These are phyloP conservation scores for Natator depressus DNA, from an alignment of 2,113 vertebrate genomes.

Conservation along the genomic window DNA sequence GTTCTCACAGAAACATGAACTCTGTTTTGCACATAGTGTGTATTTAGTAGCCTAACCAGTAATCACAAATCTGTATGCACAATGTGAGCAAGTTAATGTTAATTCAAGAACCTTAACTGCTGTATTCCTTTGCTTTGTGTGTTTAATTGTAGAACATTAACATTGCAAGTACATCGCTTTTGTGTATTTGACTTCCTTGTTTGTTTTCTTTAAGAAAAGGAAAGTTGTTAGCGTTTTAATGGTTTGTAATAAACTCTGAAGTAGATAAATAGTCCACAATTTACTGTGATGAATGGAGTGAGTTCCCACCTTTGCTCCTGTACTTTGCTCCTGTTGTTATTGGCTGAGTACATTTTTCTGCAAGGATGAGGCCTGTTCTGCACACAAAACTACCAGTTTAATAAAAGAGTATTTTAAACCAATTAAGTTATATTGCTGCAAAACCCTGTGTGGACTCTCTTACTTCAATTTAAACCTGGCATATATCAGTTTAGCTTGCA, in stretches of 20 bases:
- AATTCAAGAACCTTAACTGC: background rate
- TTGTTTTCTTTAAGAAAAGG: slow-evolving; percentile 48
- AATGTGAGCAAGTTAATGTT: background rate
- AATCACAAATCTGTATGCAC: background rate
- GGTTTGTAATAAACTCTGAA: background rate
- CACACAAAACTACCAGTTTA: background rate
- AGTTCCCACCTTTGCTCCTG: background rate
- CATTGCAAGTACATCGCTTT: background rate
- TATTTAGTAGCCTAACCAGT: background rate
- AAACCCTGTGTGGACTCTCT: background rate
- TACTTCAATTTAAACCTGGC: background rate
- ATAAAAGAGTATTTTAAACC: background rate
- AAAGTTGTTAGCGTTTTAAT: slow-evolving; percentile 26
- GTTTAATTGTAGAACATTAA: background rate
- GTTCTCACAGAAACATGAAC: background rate
- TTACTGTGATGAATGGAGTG: background rate
- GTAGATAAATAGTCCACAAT: background rate
- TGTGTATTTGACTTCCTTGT: background rate
- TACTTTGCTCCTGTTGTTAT: background rate
- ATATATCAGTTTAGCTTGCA: background rate
- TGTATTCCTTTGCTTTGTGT: background rate
- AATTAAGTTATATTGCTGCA: background rate
- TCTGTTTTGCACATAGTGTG: background rate
- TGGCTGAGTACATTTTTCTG: background rate
- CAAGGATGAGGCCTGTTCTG: background rate